phyloP scores from a whole-genome alignment of 2,888 invertebrate species.

The Cactoblastis cactorum region DNA sequence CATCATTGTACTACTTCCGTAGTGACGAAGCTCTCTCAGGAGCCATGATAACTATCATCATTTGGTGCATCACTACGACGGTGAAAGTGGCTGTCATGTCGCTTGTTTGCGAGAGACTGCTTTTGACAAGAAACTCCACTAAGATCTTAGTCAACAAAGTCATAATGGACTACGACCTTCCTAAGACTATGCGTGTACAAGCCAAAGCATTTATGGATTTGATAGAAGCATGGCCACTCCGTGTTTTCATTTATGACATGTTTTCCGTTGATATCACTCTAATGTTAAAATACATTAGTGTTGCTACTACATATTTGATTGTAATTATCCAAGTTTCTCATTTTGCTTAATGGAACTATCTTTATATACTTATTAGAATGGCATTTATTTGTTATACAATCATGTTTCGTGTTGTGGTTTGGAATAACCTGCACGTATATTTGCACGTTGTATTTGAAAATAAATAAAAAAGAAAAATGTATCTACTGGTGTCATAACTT shows the following conservation, averaged over 20 bases:
- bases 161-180: conserved; percentile 54
- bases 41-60: conserved; percentile 32
- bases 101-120: conserved; percentile 43
- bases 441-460: not conserved
- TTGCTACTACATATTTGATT: conserved; percentile 60
- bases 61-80: conserved; percentile 43
- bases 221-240: conserved; percentile 48
- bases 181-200: conserved; percentile 45
- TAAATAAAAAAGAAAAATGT: not conserved
- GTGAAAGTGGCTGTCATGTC: conserved; percentile 41
- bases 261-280: conserved; percentile 55
- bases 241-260: conserved; percentile 45
- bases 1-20: conserved; percentile 39
- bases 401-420: no score
- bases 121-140: conserved; percentile 37
- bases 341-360: conserved; percentile 32
- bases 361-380: conserved; percentile 5
- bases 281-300: conserved; percentile 57
- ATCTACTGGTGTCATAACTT: not conserved
- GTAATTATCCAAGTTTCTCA: conserved; percentile 57
- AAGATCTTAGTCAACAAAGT: conserved; percentile 50
- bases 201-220: conserved; percentile 58
- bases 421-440: no score
- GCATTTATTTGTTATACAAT: conserved; percentile 11
- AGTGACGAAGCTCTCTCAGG: conserved; percentile 28